Percentiles rank a stretch among this genome's conserved stretches.
Evolutionary conservation across 2,888 invertebrate genomes (phyloP).

Genomic region (Machimus rusticus): DNA sequence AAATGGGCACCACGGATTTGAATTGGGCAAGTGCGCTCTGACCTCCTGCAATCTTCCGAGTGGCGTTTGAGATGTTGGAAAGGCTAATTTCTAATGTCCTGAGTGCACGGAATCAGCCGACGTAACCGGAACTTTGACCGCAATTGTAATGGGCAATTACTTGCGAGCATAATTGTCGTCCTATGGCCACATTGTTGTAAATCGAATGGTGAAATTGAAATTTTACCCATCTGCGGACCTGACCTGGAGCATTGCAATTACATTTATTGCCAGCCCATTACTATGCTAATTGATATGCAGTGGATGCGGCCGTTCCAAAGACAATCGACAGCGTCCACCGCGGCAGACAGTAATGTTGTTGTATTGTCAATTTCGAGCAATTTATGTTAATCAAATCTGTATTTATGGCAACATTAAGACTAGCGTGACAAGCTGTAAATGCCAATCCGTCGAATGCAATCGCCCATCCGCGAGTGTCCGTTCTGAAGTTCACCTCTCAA

Average conservation of each 20-base stretch:
- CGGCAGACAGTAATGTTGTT: conserved; percentile 50
- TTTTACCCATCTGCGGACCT: conserved; percentile 17
- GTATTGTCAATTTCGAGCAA: conserved; percentile 51
- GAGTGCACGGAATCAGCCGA: neutral
- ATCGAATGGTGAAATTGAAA: conserved; percentile 5
- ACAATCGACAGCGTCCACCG: conserved; percentile 49
- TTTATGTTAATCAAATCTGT: conserved; percentile 51
- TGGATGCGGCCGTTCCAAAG: conserved; percentile 11
- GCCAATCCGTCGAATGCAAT: conserved; percentile 16
- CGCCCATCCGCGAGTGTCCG: conserved; percentile 8
- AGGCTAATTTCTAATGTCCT: neutral
- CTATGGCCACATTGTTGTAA: neutral
- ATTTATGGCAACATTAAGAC: conserved; percentile 48
- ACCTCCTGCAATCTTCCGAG: neutral
- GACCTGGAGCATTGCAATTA: conserved; percentile 32
- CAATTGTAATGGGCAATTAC: neutral
- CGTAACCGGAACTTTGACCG: neutral
- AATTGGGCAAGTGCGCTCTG: neutral
- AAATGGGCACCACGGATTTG: neutral
- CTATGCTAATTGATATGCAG: conserved; percentile 31
- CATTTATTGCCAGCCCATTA: conserved; percentile 26
- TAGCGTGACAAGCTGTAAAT: conserved; percentile 41
- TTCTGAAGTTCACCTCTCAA: neutral
- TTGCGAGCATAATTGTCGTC: neutral
- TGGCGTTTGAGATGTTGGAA: neutral